Percentiles rank a stretch among this genome's conserved stretches.
These are phyloP conservation scores for Chiloscyllium plagiosum DNA, from an alignment of 2,113 vertebrate genomes.

Conservation along the genomic window DNA sequence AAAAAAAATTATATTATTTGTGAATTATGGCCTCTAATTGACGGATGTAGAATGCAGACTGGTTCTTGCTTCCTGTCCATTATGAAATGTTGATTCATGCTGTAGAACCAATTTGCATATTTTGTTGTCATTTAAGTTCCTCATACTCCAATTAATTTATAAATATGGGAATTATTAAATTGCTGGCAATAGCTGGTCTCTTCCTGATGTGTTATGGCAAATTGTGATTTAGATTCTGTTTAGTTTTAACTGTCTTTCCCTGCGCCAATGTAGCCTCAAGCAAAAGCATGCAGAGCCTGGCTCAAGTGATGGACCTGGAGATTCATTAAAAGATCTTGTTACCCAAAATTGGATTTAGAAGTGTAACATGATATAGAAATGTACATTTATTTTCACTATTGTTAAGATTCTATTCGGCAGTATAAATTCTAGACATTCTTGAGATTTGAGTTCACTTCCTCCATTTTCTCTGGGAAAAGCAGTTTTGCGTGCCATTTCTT, in stretches of 20 bases:
- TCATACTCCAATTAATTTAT: background rate
- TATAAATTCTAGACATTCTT: conserved; percentile 23
- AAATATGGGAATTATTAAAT: conserved; percentile 16
- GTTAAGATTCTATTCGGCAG: background rate
- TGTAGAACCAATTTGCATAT: background rate
- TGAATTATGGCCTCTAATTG: background rate
- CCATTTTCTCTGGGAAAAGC: background rate
- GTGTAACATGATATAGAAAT: conserved; percentile 9
- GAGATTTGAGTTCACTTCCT: conserved; percentile 33
- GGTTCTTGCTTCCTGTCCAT: background rate
- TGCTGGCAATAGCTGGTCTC: background rate
- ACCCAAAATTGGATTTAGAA: conserved; percentile 7
- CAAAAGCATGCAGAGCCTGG: background rate
- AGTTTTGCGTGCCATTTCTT: background rate
- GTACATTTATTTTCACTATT: background rate
- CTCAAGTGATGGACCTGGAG: background rate
- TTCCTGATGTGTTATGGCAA: background rate
- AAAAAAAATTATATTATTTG: background rate
- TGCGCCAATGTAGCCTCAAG: conserved; percentile 3
- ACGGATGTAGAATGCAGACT: background rate
- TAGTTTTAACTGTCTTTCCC: background rate
- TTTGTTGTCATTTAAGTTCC: conserved; percentile 1
- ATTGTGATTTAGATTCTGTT: conserved; percentile 28
- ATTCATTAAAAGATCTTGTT: conserved; percentile 20
- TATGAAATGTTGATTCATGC: background rate